phyloP scores from a whole-genome alignment of 1,140 invertebrate genomes.

The Aricia agestis region DNA sequence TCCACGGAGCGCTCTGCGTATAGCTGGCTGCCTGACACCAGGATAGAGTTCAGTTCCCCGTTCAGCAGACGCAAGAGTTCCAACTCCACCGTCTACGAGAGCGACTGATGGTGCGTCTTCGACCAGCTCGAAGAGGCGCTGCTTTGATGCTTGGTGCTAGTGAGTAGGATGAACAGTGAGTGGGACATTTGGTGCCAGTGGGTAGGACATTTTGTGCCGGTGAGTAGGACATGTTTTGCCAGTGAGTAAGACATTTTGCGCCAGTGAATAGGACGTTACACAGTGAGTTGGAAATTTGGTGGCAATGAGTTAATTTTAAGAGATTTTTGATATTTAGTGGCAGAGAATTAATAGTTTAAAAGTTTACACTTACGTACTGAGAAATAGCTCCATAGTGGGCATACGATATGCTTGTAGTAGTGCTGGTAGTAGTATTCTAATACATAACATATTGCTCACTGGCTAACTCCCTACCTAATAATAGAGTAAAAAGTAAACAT shows the following conservation, averaged over 20 bases:
- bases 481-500: too few species aligned
- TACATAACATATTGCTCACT: too few species aligned
- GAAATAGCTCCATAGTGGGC: too few species aligned
- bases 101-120: constrained; percentile 70
- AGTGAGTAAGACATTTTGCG: background rate
- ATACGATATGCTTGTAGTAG: background rate
- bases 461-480: too few species aligned
- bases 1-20: constrained; percentile 74
- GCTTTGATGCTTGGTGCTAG: constrained; percentile 48
- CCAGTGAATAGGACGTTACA: background rate
- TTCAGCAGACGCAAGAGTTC: constrained; percentile 62
- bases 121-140: constrained; percentile 67
- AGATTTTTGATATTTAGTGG: background rate
- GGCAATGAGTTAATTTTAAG: background rate
- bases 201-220: background rate
- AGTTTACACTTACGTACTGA: too few species aligned
- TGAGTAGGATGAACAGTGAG: constrained; percentile 6
- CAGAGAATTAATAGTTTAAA: background rate
- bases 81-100: constrained; percentile 72
- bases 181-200: constrained; percentile 11
- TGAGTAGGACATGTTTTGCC: background rate
- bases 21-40: constrained; percentile 69
- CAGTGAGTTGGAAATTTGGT: background rate
- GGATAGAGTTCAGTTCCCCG: constrained; percentile 65
- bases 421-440: too few species aligned